phyloP scores from a whole-genome alignment of 2,113 vertebrate species.

The Ammodytes dubius region DNA sequence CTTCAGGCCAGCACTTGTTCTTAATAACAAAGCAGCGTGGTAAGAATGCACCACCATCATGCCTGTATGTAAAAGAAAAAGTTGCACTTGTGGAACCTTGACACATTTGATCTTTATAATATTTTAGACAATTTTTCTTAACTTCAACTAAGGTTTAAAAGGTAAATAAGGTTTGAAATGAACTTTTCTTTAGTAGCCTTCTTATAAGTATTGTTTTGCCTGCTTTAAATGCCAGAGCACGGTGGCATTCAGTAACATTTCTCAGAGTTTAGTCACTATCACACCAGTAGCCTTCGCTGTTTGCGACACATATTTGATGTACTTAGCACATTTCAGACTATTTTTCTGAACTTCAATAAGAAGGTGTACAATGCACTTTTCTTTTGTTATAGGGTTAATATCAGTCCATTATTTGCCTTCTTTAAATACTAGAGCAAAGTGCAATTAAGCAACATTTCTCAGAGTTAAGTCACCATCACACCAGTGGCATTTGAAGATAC shows the following conservation, averaged over 20 bases:
- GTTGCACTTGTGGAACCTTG: not conserved
- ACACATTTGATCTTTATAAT: not conserved
- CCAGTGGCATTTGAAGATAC: not conserved
- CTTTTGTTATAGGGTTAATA: not conserved
- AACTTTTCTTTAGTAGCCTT: not conserved
- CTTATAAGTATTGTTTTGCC: too few relatives aligned
- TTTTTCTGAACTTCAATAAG: not conserved
- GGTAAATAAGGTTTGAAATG: not conserved
- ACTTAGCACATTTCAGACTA: not conserved
- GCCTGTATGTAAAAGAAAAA: conserved; percentile 8
- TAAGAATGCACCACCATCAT: conserved; percentile 6
- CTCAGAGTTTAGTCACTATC: too few relatives aligned
- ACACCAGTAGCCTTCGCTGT: too few relatives aligned
- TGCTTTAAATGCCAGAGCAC: too few relatives aligned
- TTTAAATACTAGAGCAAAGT: not conserved
- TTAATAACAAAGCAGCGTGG: conserved; percentile 38
- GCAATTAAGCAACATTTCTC: not conserved
- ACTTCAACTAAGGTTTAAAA: not conserved
- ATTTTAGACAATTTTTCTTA: not conserved
- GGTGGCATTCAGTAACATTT: too few relatives aligned
- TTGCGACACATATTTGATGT: not conserved
- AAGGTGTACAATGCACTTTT: not conserved
- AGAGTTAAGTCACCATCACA: conserved; percentile 4
- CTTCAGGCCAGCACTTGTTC: conserved; percentile 53
- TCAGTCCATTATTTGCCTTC: not conserved